Percentiles rank a stretch among this genome's conserved stretches.
These are phyloP conservation scores for Anoplopoma fimbria DNA, from an alignment of 2,113 vertebrate species.

Conservation along the genomic window DNA sequence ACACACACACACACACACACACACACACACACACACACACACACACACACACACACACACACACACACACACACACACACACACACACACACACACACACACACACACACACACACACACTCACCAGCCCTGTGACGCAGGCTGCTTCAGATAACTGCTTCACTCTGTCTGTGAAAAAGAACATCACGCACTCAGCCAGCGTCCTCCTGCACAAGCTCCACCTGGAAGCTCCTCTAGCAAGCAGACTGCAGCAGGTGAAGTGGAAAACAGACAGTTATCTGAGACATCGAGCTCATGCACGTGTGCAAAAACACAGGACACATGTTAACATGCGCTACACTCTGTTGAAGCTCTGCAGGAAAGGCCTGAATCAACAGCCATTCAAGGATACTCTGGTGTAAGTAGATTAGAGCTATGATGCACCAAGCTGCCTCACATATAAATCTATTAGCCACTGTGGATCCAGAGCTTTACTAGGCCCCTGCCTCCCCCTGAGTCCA, in stretches of 20 bases:
- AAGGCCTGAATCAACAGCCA: neutral
- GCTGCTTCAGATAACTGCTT: slow-evolving; percentile 19
- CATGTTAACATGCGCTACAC: too few relatives aligned
- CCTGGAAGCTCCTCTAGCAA: slow-evolving; percentile 23
- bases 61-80: too few relatives aligned
- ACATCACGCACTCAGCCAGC: slow-evolving; percentile 39
- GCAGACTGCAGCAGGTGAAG: slow-evolving; percentile 22
- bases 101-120: too few relatives aligned
- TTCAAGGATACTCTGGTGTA: neutral
- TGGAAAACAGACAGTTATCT: slow-evolving; percentile 31
- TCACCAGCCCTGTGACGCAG: neutral
- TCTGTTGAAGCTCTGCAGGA: too few relatives aligned
- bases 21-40: too few relatives aligned
- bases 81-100: too few relatives aligned
- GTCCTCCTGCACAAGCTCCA: slow-evolving; percentile 14
- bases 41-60: too few relatives aligned
- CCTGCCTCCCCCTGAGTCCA: too few relatives aligned
- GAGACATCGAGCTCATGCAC: neutral
- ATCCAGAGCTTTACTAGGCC: neutral
- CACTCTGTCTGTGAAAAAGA: slow-evolving; percentile 13
- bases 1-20: too few relatives aligned
- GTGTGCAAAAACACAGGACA: neutral
- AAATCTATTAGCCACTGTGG: neutral
- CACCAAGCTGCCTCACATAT: neutral
- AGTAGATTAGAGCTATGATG: neutral